phyloP scores from a whole-genome alignment of 2,888 invertebrate species.

The Cantharis rufa region DNA sequence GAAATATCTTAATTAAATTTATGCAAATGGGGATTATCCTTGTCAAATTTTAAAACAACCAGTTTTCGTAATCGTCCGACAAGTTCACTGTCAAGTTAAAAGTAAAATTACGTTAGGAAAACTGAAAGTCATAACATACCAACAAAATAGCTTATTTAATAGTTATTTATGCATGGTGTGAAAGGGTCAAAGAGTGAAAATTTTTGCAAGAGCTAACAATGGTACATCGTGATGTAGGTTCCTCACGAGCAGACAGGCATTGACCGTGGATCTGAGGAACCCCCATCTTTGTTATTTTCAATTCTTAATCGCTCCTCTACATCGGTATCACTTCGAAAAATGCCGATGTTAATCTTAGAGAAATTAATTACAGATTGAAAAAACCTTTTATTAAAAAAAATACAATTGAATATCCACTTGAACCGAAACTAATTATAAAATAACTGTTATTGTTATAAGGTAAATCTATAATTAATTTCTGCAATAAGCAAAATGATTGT shows the following conservation, averaged over 20 bases:
- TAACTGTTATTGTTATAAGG: not conserved
- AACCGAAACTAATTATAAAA: not conserved
- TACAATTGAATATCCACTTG: not conserved
- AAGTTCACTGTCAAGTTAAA: slow-evolving; percentile 14
- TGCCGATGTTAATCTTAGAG: not conserved
- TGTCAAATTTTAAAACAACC: not conserved
- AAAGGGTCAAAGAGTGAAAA: slow-evolving; percentile 40
- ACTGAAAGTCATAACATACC: slow-evolving; percentile 20
- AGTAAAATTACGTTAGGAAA: slow-evolving; percentile 12
- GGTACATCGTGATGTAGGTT: slow-evolving; percentile 42
- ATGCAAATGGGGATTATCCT: not conserved
- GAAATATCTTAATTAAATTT: not conserved
- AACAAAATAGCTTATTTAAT: slow-evolving; percentile 24
- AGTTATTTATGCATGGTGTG: slow-evolving; percentile 39
- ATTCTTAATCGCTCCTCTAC: not conserved
- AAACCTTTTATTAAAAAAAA: not conserved
- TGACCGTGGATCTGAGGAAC: slow-evolving; percentile 37
- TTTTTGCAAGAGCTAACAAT: slow-evolving; percentile 31
- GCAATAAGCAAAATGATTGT: not conserved
- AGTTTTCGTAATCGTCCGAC: not conserved
- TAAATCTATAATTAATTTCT: not conserved
- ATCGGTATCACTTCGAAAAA: not conserved
- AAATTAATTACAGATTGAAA: not conserved
- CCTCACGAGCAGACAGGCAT: slow-evolving; percentile 48
- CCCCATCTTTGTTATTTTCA: slow-evolving; percentile 4